phyloP scores from a whole-genome alignment of 2,888 invertebrate genomes.

The Drosophila kuntzei region DNA sequence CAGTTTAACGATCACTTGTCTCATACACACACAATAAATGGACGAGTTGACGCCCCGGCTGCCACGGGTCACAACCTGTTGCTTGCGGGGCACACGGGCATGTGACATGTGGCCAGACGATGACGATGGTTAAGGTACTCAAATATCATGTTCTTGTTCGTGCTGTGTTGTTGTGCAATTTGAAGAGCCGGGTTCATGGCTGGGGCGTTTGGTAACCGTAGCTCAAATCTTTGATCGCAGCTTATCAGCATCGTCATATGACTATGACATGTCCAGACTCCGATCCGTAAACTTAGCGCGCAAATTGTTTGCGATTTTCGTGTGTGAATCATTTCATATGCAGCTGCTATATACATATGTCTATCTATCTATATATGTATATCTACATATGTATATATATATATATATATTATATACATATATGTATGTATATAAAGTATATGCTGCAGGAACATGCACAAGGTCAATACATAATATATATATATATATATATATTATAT shows the following conservation, averaged over 20 bases:
- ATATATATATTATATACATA: not conserved
- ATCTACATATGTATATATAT: not conserved
- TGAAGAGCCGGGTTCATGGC: conserved; percentile 46
- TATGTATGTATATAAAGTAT: not conserved
- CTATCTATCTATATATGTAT: not conserved
- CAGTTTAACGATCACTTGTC: conserved; percentile 58
- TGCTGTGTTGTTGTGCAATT: conserved; percentile 6
- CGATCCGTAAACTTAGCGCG: conserved; percentile 17
- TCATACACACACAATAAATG: conserved; percentile 12
- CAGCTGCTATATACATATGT: conserved; percentile 9
- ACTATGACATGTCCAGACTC: conserved; percentile 37
- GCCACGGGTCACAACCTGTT: not conserved
- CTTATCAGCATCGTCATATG: conserved; percentile 63
- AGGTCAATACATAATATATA: conserved; percentile 8
- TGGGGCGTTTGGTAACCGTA: conserved; percentile 9
- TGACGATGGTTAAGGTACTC: not conserved
- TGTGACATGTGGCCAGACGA: not conserved
- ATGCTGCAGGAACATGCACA: not conserved
- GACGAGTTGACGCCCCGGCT: not conserved
- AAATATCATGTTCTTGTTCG: not conserved
- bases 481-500: not conserved
- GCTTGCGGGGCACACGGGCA: not conserved
- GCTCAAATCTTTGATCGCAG: conserved; percentile 19
- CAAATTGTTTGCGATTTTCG: conserved; percentile 17
- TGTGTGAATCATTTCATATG: conserved; percentile 50